phyloP scores from a whole-genome alignment of 2,797 vertebrate species.

The Microchirus variegatus region DNA sequence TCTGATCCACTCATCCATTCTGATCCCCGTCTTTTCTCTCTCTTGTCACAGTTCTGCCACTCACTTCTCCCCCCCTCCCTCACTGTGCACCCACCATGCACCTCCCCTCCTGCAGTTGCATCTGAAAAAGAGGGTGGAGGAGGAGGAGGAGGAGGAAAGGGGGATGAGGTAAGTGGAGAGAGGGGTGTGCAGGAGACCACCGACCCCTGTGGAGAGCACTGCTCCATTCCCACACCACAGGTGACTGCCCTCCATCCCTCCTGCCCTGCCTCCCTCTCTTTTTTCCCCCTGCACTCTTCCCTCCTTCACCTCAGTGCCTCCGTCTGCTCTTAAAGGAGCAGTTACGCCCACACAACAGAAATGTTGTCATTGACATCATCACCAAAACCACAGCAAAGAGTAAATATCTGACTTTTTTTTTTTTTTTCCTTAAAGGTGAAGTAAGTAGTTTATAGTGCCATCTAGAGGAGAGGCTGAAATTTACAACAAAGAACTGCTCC shows the following conservation, averaged over 20 bases:
- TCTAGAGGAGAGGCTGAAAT: no score
- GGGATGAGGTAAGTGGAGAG: constrained; percentile 50
- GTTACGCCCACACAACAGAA: constrained; percentile 3
- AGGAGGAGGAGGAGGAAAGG: constrained; percentile 33
- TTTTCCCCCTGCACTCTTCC: constrained; percentile 21
- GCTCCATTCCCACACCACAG: constrained; percentile 77
- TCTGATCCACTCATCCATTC: constrained; percentile 9
- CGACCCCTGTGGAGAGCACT: constrained; percentile 61
- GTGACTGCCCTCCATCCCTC: constrained; percentile 67
- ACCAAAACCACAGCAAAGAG: background rate
- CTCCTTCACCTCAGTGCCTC: constrained; percentile 24
- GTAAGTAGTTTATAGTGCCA: no score
- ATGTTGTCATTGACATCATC: background rate
- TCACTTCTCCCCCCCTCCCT: constrained; percentile 11
- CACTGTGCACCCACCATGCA: background rate
- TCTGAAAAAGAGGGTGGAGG: constrained; percentile 44
- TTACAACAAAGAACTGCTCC: no score
- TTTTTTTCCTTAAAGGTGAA: no score
- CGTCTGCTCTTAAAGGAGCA: constrained; percentile 50
- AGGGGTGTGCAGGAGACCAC: constrained; percentile 45
- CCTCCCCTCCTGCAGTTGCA: constrained; percentile 61
- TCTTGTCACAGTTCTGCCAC: constrained; percentile 1
- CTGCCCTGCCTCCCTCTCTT: constrained; percentile 10
- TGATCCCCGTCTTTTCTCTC: constrained; percentile 9
- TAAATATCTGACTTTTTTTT: no score